Evolutionary conservation across 2,888 invertebrate species (phyloP), one percentile per base, ranked within the genome.

Genomic region (Agriopis aurantiaria): DNA sequence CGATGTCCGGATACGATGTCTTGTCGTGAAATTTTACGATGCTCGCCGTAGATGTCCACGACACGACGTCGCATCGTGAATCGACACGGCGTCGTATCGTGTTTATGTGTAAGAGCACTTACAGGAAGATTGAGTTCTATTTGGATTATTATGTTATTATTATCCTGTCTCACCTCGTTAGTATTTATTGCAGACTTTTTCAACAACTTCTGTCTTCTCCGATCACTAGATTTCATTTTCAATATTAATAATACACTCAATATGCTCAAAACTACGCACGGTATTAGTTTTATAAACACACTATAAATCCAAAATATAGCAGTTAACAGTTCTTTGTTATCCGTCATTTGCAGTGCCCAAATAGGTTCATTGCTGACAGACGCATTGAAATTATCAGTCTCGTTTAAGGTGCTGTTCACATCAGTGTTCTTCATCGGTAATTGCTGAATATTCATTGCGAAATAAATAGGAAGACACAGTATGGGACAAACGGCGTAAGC

Each of bases 231-330:
- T 80, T 97, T 94, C 83, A 98, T 93, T 64, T 97, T 97, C 73
- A 96, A 90, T 73, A 98, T 97, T 69, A 98, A 91, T 76, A 97
- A 95, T 63, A 97, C 95, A 85, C 97, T 97, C 76, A 98, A 93
- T 80, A 97, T 96, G 0, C 98, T 98, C 61, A 99, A 91, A 45
- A 98, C 96, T 81, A 98, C 94, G 89, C 99, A 99, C 0, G 99
- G 99, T 79, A 98, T 96, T 62, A 99, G 94, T 91, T 99, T 99
- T 78, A 99, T 97, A 70, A 99, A 96, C 49, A 98, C 97, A 85
- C 98, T 97, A 90, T 99, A 99, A 80, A 98, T 96, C 96, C 98
- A 98, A 86, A 98, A 97, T 89, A 98, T 98, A 23, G 97, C 95
- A 62, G 95, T 96, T 73, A 96, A 91, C 63, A 96, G 89, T 41